phyloP scores from a whole-genome alignment of 2,113 vertebrate genomes.

The Laticauda colubrina region DNA sequence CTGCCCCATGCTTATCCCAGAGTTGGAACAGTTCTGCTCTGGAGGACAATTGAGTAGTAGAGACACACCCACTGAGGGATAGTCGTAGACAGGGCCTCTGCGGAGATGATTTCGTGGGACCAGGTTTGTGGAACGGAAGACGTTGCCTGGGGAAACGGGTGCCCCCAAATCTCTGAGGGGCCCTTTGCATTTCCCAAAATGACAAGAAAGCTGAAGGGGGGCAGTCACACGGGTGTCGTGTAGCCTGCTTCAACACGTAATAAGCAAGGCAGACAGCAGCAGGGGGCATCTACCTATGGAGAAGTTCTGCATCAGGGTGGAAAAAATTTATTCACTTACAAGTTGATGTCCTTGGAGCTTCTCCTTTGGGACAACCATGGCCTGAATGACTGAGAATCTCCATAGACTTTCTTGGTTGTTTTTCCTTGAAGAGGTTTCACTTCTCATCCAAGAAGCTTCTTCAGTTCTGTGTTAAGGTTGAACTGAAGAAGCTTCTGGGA shows the following conservation, averaged over 20 bases:
- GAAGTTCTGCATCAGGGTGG: background rate
- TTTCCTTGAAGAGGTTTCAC: too few relatives aligned
- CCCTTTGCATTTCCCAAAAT: background rate
- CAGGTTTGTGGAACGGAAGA: background rate
- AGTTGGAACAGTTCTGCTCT: background rate
- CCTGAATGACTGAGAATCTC: too few relatives aligned
- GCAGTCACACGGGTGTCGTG: background rate
- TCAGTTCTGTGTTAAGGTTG: too few relatives aligned
- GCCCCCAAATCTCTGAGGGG: background rate
- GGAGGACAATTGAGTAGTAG: background rate
- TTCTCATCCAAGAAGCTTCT: too few relatives aligned
- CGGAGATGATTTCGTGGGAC: background rate
- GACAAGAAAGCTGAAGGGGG: background rate
- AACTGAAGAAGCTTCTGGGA: too few relatives aligned
- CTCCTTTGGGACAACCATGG: too few relatives aligned
- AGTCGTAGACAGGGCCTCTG: background rate
- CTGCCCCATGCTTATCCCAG: background rate
- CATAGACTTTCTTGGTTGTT: too few relatives aligned
- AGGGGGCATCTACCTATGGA: background rate
- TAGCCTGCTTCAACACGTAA: background rate
- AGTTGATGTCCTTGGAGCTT: too few relatives aligned
- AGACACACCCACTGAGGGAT: background rate
- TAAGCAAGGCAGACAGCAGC: too few relatives aligned
- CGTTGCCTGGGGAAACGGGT: background rate
- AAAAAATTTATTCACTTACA: too few relatives aligned